Evolutionary conservation across 1,140 invertebrate species (phyloP), one percentile per base, ranked within the genome.

Genomic region (Drosophila nasuta): DNA sequence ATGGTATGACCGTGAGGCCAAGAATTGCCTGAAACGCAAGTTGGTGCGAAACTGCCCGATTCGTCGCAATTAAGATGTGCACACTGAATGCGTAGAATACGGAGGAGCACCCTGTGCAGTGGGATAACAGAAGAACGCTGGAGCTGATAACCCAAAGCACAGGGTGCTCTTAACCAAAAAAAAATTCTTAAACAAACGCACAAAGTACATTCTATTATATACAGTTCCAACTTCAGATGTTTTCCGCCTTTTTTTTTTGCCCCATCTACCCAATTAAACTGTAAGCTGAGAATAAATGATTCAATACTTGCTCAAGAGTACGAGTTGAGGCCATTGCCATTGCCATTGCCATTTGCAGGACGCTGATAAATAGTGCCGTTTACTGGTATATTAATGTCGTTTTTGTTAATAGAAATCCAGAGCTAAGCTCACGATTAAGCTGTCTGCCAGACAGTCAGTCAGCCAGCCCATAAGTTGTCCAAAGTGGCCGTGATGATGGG

Each of bases 391-490:
- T 74, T 69, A 74, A 74, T 74, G 71, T 56, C 57, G n/a, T 56
- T 56, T 41, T 41, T 54, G 38, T 56, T 69, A 74, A 74, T 69
- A 62, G 71, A 74, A 69, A 69, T 41, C 17, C 65, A 5, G 41
- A 43, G 11, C 49, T 74, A 74, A 74, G 71, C 71, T 33, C 46
- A 20, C 81, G 81, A 76, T 83, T 82, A 82, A 70, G 68, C 65
- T 85, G 81, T 81, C 77, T 74, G 63, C 38, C 38, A 41, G 51
- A 33, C 49, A 38, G 66, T 54, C 71, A 74, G 64, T 56, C 65
- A 54, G 25, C 13, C 64, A 7, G 56, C 38, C 28, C 35, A 58
- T 56, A 48, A 67, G 52, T 52, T 58, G 46, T 17, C 17, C 25
- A 15, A 20, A 58, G 5, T 5, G 17, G n/a, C 45, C 13, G n/a